Conservation (phyloP, 2,797 vertebrate species). For the Chelon auratus region DNA sequence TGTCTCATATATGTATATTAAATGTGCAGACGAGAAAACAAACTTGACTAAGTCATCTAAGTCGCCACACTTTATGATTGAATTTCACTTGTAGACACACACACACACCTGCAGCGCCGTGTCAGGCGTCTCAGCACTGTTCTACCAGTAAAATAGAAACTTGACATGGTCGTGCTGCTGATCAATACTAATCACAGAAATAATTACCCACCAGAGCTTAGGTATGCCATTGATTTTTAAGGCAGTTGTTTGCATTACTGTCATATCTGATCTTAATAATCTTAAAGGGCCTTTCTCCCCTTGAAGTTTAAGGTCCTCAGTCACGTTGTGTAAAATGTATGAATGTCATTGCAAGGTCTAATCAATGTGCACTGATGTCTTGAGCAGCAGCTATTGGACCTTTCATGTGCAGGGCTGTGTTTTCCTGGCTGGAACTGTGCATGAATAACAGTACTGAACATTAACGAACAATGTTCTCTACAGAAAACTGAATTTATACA, state of each 20-base stretch:
- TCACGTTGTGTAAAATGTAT: conserved; percentile 65
- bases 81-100: conserved; percentile 41
- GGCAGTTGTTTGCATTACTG: conserved; percentile 83
- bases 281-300: conserved; percentile 71
- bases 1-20: neutral
- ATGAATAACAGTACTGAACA: conserved; percentile 20
- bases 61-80: conserved; percentile 31
- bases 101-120: conserved; percentile 30
- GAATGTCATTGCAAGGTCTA: conserved; percentile 83
- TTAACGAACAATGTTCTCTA: conserved; percentile 11
- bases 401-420: conserved; percentile 52
- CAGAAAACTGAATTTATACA: conserved; percentile 18
- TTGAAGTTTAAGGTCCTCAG: conserved; percentile 76
- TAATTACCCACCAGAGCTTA: conserved; percentile 84
- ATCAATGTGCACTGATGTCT: conserved; percentile 65
- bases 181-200: conserved; percentile 88
- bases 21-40: conserved; percentile 24
- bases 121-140: conserved; percentile 63
- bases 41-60: conserved; percentile 38
- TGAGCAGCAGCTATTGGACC: conserved; percentile 51
- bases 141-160: conserved; percentile 73
- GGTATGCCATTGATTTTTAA: conserved; percentile 83
- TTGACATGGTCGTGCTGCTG: conserved; percentile 67
- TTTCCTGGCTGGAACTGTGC: conserved; percentile 30
- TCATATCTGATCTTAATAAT: conserved; percentile 86